A percentile compares a stretch with the other conserved stretches of the same genome.
Evolutionary conservation across 2,888 invertebrate genomes (phyloP).

Genomic region (Coenonympha glycerion): DNA sequence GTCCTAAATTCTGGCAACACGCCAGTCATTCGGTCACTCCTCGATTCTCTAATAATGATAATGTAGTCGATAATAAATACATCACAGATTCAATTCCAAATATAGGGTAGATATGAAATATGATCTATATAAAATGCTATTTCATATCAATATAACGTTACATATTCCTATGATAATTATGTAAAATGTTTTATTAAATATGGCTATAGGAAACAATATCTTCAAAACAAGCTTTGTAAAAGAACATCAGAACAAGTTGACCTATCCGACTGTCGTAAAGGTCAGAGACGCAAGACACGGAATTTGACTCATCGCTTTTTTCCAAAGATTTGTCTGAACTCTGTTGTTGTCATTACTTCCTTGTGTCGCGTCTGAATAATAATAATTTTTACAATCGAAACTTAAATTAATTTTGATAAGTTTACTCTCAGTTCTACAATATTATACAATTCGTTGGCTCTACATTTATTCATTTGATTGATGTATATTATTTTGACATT

Average conservation of each 20-base stretch:
- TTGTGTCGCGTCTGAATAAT: not conserved
- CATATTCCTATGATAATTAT: not conserved
- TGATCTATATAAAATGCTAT: no score
- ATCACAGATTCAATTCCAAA: no score
- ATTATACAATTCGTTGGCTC: no score
- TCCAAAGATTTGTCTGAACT: not conserved
- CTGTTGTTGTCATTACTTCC: not conserved
- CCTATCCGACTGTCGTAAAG: constrained; percentile 12
- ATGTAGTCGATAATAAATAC: no score
- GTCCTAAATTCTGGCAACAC: no score
- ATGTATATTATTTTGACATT: not conserved
- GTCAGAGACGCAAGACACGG: not conserved
- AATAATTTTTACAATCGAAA: not conserved
- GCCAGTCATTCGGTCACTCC: no score
- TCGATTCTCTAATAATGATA: no score
- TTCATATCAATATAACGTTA: no score
- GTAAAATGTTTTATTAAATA: not conserved
- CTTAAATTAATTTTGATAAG: no score
- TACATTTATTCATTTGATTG: no score
- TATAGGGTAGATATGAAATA: no score
- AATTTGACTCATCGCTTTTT: constrained; percentile 9
- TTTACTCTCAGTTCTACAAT: not conserved
- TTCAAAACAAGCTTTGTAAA: not conserved
- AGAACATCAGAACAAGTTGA: constrained; percentile 5
- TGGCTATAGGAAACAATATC: constrained; percentile 1